phyloP scores from a whole-genome alignment of 2,797 vertebrate species.

The Hylomyscus alleni region DNA sequence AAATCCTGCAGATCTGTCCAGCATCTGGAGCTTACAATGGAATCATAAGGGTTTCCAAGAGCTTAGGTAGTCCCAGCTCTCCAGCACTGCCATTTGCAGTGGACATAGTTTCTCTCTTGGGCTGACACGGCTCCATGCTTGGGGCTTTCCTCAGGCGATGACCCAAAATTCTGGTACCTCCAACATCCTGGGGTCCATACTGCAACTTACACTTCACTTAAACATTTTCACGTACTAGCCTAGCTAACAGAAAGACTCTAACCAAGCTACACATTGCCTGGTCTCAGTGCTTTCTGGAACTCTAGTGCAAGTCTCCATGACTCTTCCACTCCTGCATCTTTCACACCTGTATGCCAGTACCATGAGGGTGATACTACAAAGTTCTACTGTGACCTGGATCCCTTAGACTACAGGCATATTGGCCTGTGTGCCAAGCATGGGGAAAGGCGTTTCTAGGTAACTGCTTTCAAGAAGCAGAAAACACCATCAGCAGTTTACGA shows the following conservation, averaged over 20 bases:
- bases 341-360: neutral
- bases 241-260: neutral
- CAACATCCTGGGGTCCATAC: neutral
- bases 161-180: neutral
- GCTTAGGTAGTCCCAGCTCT: neutral
- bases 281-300: neutral
- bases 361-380: neutral
- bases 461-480: neutral
- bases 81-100: neutral
- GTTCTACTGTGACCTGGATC: neutral
- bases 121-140: neutral
- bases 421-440: neutral
- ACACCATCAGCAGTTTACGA: neutral
- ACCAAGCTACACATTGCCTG: neutral
- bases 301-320: neutral
- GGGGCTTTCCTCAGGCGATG: neutral
- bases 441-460: neutral
- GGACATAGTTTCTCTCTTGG: neutral
- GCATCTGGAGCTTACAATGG: neutral
- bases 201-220: neutral
- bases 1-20: neutral
- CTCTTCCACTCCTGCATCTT: neutral
- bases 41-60: neutral
- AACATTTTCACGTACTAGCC: neutral
- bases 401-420: neutral